Evolutionary conservation across 2,888 invertebrate species (phyloP), one percentile per base, ranked within the genome.

Genomic region (Orchesellides sinensis): DNA sequence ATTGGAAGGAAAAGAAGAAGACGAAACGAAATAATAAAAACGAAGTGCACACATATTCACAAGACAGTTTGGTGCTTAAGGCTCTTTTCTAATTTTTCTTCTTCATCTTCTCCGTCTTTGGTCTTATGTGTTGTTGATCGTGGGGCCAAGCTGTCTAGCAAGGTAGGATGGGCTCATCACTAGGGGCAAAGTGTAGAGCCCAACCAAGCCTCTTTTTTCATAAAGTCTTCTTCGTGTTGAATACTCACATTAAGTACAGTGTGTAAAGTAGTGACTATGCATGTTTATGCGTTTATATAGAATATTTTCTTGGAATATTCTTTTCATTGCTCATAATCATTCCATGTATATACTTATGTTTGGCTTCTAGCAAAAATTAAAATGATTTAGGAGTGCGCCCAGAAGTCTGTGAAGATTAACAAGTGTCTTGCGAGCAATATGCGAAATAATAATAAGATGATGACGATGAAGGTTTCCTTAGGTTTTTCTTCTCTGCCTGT

Each of bases 131-230:
- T 66, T 56, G 59, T 68, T 54, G 61, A 19, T 84, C 75, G 72
- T 84, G 84, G 84, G 84, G 84, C 84, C 84, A 84, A 84, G 84
- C 84, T 84, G 84, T 84, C 84, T 84, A 83, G 84, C 75, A 56
- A 78, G 77, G 77, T 72, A 80, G 80, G 80, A 66, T 80, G 65
- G 80, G 80, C 80, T 65, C 66, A 73, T 80, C 72, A 80, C 47
- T 56, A 80, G 65, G 66, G 65, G 73, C 80, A 47, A 56, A 49
- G 32, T 27, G n/a, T n/a, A 32, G 52, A 52, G 70, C 35, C 49
- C 21, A 29, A 63, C 69, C 78, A 63, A 61, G 66, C 80, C 70
- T 70, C 70, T 78, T 59, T 25, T 68, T 27, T 32, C 45, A 19
- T 52, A 21, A 17, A n/a, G n/a, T n/a, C n/a, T 35, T 45, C 5